phyloP scores from a whole-genome alignment of 2,113 vertebrate genomes.

The Pao palembangensis region DNA sequence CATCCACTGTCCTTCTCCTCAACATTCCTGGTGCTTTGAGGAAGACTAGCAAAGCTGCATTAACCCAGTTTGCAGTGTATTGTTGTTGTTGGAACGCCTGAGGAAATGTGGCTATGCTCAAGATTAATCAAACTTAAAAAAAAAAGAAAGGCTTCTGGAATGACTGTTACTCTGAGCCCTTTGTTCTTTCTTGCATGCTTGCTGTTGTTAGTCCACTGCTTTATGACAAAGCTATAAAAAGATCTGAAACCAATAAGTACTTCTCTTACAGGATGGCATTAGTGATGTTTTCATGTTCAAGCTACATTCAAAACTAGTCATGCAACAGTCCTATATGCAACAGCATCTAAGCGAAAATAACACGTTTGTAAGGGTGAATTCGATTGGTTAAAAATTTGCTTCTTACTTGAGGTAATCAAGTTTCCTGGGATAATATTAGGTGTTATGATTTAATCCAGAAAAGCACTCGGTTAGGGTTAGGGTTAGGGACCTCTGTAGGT shows the following conservation, averaged over 20 bases:
- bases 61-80: slow-evolving; percentile 43
- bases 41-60: slow-evolving; percentile 40
- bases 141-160: slow-evolving; percentile 21
- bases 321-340: slow-evolving; percentile 18
- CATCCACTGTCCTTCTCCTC: slow-evolving; percentile 35
- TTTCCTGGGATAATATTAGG: too few relatives aligned
- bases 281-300: slow-evolving; percentile 40
- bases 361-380: slow-evolving; percentile 62
- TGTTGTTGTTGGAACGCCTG: slow-evolving; percentile 27
- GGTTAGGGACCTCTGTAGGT: too few relatives aligned
- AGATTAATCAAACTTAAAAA: slow-evolving; percentile 20
- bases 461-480: too few relatives aligned
- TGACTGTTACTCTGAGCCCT: slow-evolving; percentile 37
- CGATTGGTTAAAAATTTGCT: slow-evolving; percentile 50
- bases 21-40: slow-evolving; percentile 32
- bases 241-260: slow-evolving; percentile 47
- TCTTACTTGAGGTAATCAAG: slow-evolving; percentile 2
- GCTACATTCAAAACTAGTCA: not conserved
- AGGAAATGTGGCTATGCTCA: slow-evolving; percentile 22
- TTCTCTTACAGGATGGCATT: slow-evolving; percentile 28
- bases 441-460: too few relatives aligned
- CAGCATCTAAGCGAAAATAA: slow-evolving; percentile 47
- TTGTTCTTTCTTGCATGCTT: slow-evolving; percentile 35
- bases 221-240: slow-evolving; percentile 53
- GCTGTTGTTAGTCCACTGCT: slow-evolving; percentile 19